These are phyloP conservation scores for Pachliopta kotzebuea DNA, from an alignment of 2,888 invertebrate genomes.

Conservation along the genomic window DNA sequence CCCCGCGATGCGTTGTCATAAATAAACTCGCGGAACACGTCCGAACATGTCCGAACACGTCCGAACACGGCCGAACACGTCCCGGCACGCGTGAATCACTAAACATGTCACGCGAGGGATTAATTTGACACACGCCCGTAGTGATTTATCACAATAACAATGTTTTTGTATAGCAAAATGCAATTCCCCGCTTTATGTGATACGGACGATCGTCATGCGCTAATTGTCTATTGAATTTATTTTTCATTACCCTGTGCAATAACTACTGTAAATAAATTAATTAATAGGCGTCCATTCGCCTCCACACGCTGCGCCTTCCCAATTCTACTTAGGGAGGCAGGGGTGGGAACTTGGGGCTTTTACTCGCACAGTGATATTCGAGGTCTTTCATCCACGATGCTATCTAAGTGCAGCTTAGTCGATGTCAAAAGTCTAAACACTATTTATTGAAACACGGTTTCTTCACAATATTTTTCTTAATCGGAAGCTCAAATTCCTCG, in stretches of 20 bases:
- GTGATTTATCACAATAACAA: conserved; percentile 35
- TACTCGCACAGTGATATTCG: background rate
- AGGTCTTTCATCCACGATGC: no score
- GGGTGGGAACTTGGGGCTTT: no score
- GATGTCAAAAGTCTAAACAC: no score
- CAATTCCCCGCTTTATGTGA: conserved; percentile 7
- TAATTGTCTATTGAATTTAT: conserved; percentile 3
- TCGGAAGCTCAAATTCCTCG: no score
- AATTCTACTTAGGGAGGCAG: no score
- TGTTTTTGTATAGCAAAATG: conserved; percentile 26
- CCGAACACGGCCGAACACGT: conserved; percentile 50
- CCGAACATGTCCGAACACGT: conserved; percentile 50
- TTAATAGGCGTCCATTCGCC: no score
- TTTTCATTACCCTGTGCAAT: background rate
- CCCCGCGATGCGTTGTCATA: conserved; percentile 54
- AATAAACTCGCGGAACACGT: conserved; percentile 49
- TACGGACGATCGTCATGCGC: background rate
- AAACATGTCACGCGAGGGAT: conserved; percentile 47
- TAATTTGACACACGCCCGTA: conserved; percentile 54
- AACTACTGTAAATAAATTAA: no score
- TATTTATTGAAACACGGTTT: no score
- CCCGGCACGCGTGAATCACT: conserved; percentile 37
- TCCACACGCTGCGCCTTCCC: no score
- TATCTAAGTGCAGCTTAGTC: no score
- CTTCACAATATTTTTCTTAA: no score